Percentiles rank a stretch among this genome's conserved stretches.
phyloP scores from a whole-genome alignment of 1,140 invertebrate species.

The Drosophila rhopaloa region DNA sequence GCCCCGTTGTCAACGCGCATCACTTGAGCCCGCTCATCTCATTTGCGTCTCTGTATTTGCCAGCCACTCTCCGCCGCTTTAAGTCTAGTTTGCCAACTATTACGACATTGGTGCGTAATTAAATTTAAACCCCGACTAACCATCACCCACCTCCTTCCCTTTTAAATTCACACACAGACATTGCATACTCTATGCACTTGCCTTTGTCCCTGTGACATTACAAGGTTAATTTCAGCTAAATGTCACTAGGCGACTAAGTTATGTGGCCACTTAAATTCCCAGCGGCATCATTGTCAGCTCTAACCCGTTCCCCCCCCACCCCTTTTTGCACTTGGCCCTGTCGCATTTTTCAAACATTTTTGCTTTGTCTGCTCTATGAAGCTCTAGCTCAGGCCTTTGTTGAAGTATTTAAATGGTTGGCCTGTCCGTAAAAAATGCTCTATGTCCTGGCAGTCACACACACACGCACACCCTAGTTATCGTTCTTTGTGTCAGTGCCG shows the following conservation, averaged over 20 bases:
- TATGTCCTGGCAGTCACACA: slow-evolving; percentile 10
- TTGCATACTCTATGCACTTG: slow-evolving; percentile 21
- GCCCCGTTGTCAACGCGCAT: slow-evolving; percentile 22
- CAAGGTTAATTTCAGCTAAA: slow-evolving; percentile 74
- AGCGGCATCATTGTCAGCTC: slow-evolving; percentile 33
- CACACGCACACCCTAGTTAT: slow-evolving; percentile 1
- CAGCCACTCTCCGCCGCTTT: slow-evolving; percentile 12
- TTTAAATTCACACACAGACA: slow-evolving; percentile 2
- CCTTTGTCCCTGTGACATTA: slow-evolving; percentile 53
- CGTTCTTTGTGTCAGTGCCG: slow-evolving; percentile 6
- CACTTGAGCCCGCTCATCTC: slow-evolving; percentile 23
- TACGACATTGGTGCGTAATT: slow-evolving; percentile 62
- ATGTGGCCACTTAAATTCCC: slow-evolving; percentile 65
- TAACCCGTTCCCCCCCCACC: slow-evolving; percentile 2
- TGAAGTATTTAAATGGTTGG: slow-evolving; percentile 60
- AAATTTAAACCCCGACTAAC: slow-evolving; percentile 25
- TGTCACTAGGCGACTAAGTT: slow-evolving; percentile 58
- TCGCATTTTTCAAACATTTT: slow-evolving; percentile 60
- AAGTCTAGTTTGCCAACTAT: slow-evolving; percentile 60
- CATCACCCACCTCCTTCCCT: neutral
- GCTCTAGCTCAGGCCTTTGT: slow-evolving; percentile 31
- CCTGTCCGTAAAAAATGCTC: slow-evolving; percentile 42
- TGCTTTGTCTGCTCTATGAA: slow-evolving; percentile 40
- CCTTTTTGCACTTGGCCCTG: slow-evolving; percentile 36
- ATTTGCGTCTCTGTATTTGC: slow-evolving; percentile 34